A percentile compares a stretch with the other conserved stretches of the same genome.
Conservation (phyloP, 2,797 vertebrate genomes). For the Nasua narica region DNA sequence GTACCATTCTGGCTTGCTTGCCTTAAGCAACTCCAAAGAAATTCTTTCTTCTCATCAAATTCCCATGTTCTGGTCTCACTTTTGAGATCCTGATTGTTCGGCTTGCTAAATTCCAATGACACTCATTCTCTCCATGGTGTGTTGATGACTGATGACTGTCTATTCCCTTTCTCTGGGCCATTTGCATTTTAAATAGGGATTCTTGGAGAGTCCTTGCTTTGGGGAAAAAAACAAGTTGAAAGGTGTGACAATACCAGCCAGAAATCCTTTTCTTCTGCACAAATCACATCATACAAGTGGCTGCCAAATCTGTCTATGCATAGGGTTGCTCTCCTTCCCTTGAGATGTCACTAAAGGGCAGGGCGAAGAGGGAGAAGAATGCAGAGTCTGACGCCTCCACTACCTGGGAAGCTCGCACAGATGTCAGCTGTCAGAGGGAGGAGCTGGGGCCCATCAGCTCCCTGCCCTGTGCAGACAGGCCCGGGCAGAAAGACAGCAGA, state of each 20-base stretch:
- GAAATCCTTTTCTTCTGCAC: not conserved
- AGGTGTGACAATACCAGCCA: not conserved
- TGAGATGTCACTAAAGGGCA: not conserved
- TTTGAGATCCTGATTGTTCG: not conserved
- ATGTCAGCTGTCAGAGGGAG: not conserved
- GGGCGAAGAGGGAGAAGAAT: not conserved
- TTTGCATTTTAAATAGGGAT: slow-evolving; percentile 44
- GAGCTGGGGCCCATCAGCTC: not conserved
- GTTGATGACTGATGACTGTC: slow-evolving; percentile 24
- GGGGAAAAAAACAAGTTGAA: not conserved
- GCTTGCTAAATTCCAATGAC: not conserved
- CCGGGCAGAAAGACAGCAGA: slow-evolving; percentile 13
- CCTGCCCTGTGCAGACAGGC: not conserved
- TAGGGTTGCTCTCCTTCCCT: not conserved
- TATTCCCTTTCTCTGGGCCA: not conserved
- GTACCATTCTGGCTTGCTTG: not conserved
- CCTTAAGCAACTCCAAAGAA: not conserved
- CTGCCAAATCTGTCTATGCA: not conserved
- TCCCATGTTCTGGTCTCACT: not conserved
- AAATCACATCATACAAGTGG: not conserved
- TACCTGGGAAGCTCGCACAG: not conserved
- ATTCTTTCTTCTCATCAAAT: not conserved
- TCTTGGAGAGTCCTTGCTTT: slow-evolving; percentile 7
- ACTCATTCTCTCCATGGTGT: not conserved
- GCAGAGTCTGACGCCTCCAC: not conserved